phyloP scores from a whole-genome alignment of 2,888 invertebrate genomes.

The Cryptocheilus praepositus region DNA sequence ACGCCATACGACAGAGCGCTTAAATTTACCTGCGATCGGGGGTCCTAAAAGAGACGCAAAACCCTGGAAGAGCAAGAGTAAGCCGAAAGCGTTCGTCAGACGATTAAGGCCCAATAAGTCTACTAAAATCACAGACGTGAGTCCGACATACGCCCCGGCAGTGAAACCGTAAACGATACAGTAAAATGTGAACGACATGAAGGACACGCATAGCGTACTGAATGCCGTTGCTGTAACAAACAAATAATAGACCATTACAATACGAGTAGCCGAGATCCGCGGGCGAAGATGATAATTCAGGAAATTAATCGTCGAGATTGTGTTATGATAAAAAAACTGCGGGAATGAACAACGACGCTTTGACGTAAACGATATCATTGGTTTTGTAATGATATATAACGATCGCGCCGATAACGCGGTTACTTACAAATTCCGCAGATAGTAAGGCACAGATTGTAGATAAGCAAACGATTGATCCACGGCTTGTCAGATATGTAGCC shows the following conservation, averaged over 20 bases:
- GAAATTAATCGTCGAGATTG: too few species aligned
- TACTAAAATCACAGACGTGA: slow-evolving; percentile 96
- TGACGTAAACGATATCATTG: too few species aligned
- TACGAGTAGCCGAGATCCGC: too few species aligned
- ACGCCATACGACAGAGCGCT: too few species aligned
- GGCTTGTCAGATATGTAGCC: slow-evolving; percentile 92
- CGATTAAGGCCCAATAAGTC: slow-evolving; percentile 94
- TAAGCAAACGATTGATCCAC: slow-evolving; percentile 91
- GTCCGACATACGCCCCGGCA: slow-evolving; percentile 96
- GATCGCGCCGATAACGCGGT: too few species aligned
- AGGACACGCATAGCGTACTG: slow-evolving; percentile 85
- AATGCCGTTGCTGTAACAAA: slow-evolving; percentile 83
- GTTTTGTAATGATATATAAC: too few species aligned
- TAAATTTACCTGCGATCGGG: slow-evolving; percentile 89
- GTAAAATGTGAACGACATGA: slow-evolving; percentile 85
- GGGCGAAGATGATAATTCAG: too few species aligned
- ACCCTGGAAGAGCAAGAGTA: slow-evolving; percentile 94
- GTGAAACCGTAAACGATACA: slow-evolving; percentile 90
- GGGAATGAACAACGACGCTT: too few species aligned
- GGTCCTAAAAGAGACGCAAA: slow-evolving; percentile 94
- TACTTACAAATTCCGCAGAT: slow-evolving; percentile 90
- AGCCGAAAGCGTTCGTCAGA: slow-evolving; percentile 96
- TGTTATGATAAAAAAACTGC: too few species aligned
- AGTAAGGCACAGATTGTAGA: slow-evolving; percentile 93
- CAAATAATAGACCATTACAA: too few species aligned